Evolutionary conservation across 2,888 invertebrate genomes (phyloP), one percentile per base, ranked within the genome.

Genomic region (Gerris lacustris): DNA sequence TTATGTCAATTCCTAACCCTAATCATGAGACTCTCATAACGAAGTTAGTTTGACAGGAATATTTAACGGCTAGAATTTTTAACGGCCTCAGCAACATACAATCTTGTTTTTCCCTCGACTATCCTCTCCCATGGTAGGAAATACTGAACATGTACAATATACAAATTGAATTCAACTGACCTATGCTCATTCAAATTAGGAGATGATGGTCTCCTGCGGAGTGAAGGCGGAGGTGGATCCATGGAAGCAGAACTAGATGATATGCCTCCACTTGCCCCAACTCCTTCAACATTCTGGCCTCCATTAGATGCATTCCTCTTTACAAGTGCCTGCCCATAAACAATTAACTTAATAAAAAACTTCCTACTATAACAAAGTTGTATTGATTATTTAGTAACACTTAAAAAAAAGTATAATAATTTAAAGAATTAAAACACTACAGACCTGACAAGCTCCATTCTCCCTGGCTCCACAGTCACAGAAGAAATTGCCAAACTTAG

Each of bases 391-490:
- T 17, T 17, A 18, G 11, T 66, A 18, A 66, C 18, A 18, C 18
- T n/a, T 43, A 67, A 9, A 67, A 67, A 67, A 43, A 67, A 31
- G 6, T 6, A 67, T 9, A 9, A 44, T 44, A n/a, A 44, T 17
- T 17, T 18, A 15, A 44, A 67, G 5, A 44, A 63, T 55, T 55
- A 2, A 55, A 11, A 5, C 9, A 55, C 9, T 11, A 55, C 67
- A 73, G 76, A 79, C 87, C 78, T 88, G 87, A 77, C 91, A 91
- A 1, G 87, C 86, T 0, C 87, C 88, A 78, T 94, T 94, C 69
- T 95, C 94, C 80, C 96, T 96, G 0, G 96, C 96, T 4, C 98
- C 98, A 79, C 99, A 99, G 81, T 98, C 98, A 79, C 99, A 99
- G 84, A 99, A 99, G 85, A 99, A 99, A 79, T 96, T 96, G 0